Evolutionary conservation across 1,140 invertebrate species (phyloP).

Genomic region (Anoplolepis gracilipes): DNA sequence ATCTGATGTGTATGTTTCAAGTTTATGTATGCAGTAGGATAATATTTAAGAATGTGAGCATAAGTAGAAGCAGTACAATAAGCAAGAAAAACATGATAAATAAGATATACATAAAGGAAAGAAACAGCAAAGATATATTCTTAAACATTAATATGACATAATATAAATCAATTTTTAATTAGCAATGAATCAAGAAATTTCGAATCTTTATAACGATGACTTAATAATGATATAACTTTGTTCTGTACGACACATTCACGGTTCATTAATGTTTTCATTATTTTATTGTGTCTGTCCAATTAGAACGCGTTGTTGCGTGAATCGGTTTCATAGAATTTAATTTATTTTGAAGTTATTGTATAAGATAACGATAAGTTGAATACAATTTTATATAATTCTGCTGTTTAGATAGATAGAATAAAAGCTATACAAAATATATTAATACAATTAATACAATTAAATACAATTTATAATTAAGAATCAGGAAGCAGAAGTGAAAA

Average conservation of each 20-base stretch:
- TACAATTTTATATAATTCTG: slow-evolving; percentile 7
- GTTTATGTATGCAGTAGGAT: slow-evolving; percentile 12
- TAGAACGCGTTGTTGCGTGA: too few species aligned
- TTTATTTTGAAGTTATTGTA: background rate
- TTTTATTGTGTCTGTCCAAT: too few species aligned
- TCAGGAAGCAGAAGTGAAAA: background rate
- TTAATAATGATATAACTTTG: background rate
- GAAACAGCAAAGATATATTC: slow-evolving; percentile 31
- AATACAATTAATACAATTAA: background rate
- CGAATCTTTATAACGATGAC: too few species aligned
- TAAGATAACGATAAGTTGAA: background rate
- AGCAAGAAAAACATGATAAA: slow-evolving; percentile 2
- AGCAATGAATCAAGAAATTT: background rate
- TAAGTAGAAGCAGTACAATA: slow-evolving; percentile 38
- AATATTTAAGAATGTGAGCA: slow-evolving; percentile 17
- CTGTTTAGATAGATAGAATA: background rate
- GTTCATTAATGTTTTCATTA: too few species aligned
- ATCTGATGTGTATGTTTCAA: slow-evolving; percentile 29
- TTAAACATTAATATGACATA: background rate
- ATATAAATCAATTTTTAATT: slow-evolving; percentile 21
- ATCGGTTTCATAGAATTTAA: background rate
- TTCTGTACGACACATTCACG: too few species aligned
- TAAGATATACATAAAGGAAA: background rate
- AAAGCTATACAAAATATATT: background rate
- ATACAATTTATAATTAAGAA: background rate